phyloP scores from a whole-genome alignment of 2,888 invertebrate genomes.

The Drosophila siamana region DNA sequence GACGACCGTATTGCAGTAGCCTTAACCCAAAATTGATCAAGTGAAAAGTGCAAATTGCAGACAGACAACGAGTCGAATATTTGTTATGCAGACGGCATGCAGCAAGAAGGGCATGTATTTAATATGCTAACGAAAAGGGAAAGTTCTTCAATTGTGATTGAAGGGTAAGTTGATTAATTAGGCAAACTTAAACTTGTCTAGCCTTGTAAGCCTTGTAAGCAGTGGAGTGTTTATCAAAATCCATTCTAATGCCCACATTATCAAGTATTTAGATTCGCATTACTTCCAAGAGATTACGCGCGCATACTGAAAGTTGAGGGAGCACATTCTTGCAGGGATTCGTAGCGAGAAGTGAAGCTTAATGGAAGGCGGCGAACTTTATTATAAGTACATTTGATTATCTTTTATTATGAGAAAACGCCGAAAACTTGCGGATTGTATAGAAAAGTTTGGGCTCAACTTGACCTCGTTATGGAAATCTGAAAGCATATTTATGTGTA shows the following conservation, averaged over 20 bases:
- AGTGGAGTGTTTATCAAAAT: background rate
- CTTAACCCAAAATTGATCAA: constrained; percentile 50
- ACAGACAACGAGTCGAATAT: background rate
- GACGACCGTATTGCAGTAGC: constrained; percentile 49
- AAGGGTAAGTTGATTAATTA: background rate
- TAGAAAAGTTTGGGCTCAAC: constrained; percentile 51
- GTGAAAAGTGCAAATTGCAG: constrained; percentile 4
- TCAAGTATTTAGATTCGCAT: constrained; percentile 13
- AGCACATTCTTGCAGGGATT: background rate
- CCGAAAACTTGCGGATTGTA: constrained; percentile 26
- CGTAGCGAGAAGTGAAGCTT: constrained; percentile 7
- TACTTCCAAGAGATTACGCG: constrained; percentile 17
- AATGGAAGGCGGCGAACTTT: constrained; percentile 28
- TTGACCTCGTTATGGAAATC: constrained; percentile 52
- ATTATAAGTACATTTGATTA: constrained; percentile 53
- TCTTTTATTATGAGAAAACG: constrained; percentile 48
- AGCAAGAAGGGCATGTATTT: no score
- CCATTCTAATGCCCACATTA: background rate
- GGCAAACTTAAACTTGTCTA: background rate
- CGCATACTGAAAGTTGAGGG: constrained; percentile 12
- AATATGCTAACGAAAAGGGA: no score
- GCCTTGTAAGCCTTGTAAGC: no score
- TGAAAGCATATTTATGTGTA: constrained; percentile 29
- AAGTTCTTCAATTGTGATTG: background rate
- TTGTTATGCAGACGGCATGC: constrained; percentile 1